phyloP scores from a whole-genome alignment of 2,797 vertebrate species.

The Xenentodon cancila region DNA sequence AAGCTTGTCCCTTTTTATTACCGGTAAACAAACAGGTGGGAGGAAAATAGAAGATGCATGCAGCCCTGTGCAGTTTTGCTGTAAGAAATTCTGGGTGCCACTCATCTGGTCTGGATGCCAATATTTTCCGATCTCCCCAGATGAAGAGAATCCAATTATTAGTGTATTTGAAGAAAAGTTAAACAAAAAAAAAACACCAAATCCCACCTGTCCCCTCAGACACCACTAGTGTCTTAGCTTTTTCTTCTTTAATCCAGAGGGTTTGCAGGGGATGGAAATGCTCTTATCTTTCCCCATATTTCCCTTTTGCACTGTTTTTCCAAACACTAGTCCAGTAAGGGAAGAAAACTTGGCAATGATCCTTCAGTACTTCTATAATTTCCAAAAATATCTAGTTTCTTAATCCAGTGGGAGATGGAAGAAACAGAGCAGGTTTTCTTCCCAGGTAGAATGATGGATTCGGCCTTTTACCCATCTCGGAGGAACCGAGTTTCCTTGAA shows the following conservation, averaged over 20 bases:
- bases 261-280: constrained; percentile 33
- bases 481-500: constrained; percentile 35
- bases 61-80: constrained; percentile 30
- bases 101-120: constrained; percentile 52
- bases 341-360: constrained; percentile 51
- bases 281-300: constrained; percentile 29
- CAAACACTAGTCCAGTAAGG: constrained; percentile 36
- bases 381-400: constrained; percentile 60
- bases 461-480: constrained; percentile 33
- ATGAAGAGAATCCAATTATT: constrained; percentile 56
- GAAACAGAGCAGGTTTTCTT: constrained; percentile 48
- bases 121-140: constrained; percentile 39
- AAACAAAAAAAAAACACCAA: constrained; percentile 52
- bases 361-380: constrained; percentile 22
- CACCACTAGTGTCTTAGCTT: constrained; percentile 57
- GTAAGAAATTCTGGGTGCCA: constrained; percentile 38
- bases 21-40: constrained; percentile 35
- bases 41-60: constrained; percentile 15
- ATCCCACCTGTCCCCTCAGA: constrained; percentile 63
- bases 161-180: constrained; percentile 25
- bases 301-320: constrained; percentile 38
- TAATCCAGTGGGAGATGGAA: constrained; percentile 56
- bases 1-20: constrained; percentile 39
- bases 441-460: constrained; percentile 49
- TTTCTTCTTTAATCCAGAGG: constrained; percentile 61